Evolutionary conservation across 2,113 vertebrate species (phyloP).

Genomic region (Salvator merianae): DNA sequence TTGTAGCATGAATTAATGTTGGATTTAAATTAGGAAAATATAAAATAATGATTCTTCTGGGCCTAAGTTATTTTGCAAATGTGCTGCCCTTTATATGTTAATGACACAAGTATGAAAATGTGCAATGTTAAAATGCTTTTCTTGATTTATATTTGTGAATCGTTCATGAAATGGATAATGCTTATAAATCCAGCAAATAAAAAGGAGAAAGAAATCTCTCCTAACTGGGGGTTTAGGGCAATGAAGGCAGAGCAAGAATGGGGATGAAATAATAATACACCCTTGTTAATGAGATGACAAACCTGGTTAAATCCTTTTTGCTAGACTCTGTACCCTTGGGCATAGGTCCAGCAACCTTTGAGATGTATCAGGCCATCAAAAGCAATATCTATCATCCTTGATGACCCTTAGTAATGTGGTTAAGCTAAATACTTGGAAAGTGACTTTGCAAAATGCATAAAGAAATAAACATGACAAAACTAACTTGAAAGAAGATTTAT

Average conservation of each 20-base stretch:
- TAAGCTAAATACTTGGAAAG: constrained; percentile 32
- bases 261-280: constrained; percentile 65
- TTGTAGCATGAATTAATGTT: neutral
- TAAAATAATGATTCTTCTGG: neutral
- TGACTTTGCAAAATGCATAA: constrained; percentile 35
- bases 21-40: neutral
- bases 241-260: constrained; percentile 61
- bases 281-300: constrained; percentile 67
- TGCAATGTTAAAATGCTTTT: neutral
- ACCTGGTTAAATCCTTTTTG: constrained; percentile 55
- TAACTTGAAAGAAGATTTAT: constrained; percentile 37
- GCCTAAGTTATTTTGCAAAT: neutral
- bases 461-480: neutral
- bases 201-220: constrained; percentile 37
- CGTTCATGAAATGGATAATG: constrained; percentile 4
- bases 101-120: neutral
- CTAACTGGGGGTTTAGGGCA: constrained; percentile 52
- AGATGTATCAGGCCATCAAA: constrained; percentile 46
- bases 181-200: constrained; percentile 29
- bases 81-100: neutral
- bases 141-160: constrained; percentile 21
- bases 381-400: constrained; percentile 44
- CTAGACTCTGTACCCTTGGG: constrained; percentile 60
- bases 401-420: constrained; percentile 40
- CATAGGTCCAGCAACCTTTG: constrained; percentile 55